Evolutionary conservation across 2,888 invertebrate genomes (phyloP).

Genomic region (Hartigia nigra): DNA sequence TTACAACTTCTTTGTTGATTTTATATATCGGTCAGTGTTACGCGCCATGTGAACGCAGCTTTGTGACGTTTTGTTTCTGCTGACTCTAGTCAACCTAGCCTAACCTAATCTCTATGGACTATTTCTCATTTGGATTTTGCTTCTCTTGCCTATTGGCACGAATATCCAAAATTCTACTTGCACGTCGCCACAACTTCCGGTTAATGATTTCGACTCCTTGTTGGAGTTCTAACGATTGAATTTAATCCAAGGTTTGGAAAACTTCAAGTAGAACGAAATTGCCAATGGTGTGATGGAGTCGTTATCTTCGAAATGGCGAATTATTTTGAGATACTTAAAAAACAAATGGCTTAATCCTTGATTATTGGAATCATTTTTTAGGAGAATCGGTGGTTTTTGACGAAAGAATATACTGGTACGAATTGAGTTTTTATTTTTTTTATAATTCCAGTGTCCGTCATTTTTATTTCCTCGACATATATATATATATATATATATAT

Average conservation of each 20-base stretch:
- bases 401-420: no score
- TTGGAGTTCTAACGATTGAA: neutral
- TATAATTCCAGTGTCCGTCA: neutral
- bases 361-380: neutral
- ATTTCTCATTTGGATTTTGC: neutral
- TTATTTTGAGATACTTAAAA: neutral
- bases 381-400: neutral
- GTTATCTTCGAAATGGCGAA: neutral
- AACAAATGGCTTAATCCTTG: neutral
- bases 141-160: neutral
- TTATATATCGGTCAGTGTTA: neutral
- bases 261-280: neutral
- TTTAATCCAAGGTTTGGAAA: neutral
- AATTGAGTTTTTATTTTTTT: neutral
- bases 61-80: neutral
- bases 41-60: neutral
- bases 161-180: neutral
- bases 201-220: no score
- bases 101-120: no score
- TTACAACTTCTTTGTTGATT: neutral
- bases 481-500: no score
- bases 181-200: neutral
- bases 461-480: no score
- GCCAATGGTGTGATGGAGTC: neutral
- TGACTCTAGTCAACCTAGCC: neutral